Evolutionary conservation across 2,113 vertebrate species (phyloP).

Genomic region (Piprites chloris): DNA sequence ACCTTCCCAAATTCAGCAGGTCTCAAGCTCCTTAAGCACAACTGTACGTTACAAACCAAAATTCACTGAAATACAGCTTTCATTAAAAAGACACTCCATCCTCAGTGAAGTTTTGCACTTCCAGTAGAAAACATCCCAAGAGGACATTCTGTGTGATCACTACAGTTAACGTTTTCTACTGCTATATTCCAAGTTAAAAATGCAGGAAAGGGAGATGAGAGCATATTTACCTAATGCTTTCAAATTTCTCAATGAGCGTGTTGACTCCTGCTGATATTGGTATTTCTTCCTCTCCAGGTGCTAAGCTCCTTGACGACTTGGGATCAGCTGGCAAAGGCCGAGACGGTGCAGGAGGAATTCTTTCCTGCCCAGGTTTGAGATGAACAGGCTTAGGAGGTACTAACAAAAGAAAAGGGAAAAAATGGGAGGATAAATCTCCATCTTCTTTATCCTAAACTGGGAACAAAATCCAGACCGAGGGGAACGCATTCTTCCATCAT

Average conservation of each 20-base stretch:
- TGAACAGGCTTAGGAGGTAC: slow-evolving; percentile 86
- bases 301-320: slow-evolving; percentile 57
- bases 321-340: slow-evolving; percentile 79
- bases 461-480: background rate
- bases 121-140: background rate
- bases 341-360: slow-evolving; percentile 80
- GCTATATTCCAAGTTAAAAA: background rate
- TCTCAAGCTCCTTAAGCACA: background rate
- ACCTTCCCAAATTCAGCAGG: background rate
- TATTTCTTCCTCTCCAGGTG: slow-evolving; percentile 56
- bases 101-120: background rate
- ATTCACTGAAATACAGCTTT: background rate
- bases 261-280: slow-evolving; percentile 73
- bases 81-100: background rate
- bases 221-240: slow-evolving; percentile 78
- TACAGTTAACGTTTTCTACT: background rate
- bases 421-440: background rate
- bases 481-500: background rate
- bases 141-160: background rate
- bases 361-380: slow-evolving; percentile 82
- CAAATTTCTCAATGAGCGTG: slow-evolving; percentile 81
- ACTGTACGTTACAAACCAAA: background rate
- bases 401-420: slow-evolving; percentile 56
- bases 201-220: background rate
- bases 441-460: background rate